Evolutionary conservation across 2,797 vertebrate genomes (phyloP), one percentile per base, ranked within the genome.

Genomic region (Hapalemur alaotrensis): DNA sequence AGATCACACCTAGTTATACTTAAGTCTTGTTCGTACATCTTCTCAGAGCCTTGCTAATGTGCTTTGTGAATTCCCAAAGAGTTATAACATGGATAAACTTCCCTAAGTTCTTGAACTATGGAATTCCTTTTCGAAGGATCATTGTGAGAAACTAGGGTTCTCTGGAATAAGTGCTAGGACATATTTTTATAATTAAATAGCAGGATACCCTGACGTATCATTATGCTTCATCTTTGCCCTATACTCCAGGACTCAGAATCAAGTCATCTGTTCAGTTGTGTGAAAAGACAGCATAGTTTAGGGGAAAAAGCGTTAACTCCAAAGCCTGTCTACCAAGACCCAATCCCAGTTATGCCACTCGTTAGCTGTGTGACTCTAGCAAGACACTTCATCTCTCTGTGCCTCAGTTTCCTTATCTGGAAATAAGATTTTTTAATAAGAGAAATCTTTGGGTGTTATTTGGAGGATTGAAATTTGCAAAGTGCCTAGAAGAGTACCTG

Each of bases 141-240:
- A 83, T 7, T 87, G 28, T 76, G 75, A 86, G 10, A 79, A 15
- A 82, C 3, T 11, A 14, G 59, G 43, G 3, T 89, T 86, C 43
- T 85, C 7, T 13, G 18, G 43, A 52, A 15, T 79, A 54, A 63
- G 50, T 23, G 11, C 75, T 75, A 76, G 54, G 81, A 89, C 4
- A 79, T 8, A 22, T 79, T 76, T 84, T 92, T 61, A 25, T 80
- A 96, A 82, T 35, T 95, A 80, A 91, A 84, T 38, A 52, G 35
- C 59, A 92, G 38, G 18, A 65, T 48, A 81, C 22, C n/a, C 41
- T 52, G 5, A 83, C 5, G 8, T 50, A 69, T 61, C 8, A 30
- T 30, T 35, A 48, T 35, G 2, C 22, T 84, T 30, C n/a, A 54
- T 61, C 67, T 83, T 92, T 78, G 17, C 32, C 28, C 32, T 50